Conservation (phyloP, 2,113 vertebrate species). For the Pterocles gutturalis region DNA sequence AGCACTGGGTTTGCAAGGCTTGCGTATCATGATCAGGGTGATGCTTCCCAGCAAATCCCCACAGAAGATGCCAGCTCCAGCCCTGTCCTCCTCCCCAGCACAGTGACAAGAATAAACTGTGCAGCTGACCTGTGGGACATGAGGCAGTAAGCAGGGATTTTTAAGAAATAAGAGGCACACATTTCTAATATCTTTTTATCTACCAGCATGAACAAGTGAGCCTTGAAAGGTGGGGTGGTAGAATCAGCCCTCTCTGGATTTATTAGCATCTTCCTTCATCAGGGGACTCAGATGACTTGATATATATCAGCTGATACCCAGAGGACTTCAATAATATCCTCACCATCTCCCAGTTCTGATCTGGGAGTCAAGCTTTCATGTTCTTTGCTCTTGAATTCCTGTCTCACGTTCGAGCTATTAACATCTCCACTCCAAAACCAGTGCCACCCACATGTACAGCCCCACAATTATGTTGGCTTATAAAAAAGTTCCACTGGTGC, state of each 20-base stretch:
- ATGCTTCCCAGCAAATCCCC: not conserved
- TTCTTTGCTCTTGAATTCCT: not conserved
- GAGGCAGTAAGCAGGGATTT: not conserved
- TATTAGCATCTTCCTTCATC: not conserved
- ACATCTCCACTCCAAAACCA: not conserved
- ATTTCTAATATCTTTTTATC: not conserved
- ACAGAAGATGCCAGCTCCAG: not conserved
- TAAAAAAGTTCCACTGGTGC: not conserved
- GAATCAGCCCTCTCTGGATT: not conserved
- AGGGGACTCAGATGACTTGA: not conserved
- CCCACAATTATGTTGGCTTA: not conserved
- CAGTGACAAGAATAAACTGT: rapidly evolving
- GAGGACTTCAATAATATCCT: not conserved
- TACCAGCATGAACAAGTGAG: not conserved
- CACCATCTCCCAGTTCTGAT: not conserved
- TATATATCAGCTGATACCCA: not conserved
- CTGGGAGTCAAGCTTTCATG: not conserved
- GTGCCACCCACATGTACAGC: not conserved
- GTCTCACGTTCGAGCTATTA: rapidly evolving
- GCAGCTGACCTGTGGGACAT: not conserved
- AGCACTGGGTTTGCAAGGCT: not conserved
- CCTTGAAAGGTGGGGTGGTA: not conserved
- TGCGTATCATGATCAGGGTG: not conserved
- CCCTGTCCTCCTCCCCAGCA: not conserved
- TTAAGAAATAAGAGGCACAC: not conserved